These are phyloP conservation scores for Drosophila nannoptera DNA, from an alignment of 1,140 invertebrate genomes.

Conservation along the genomic window DNA sequence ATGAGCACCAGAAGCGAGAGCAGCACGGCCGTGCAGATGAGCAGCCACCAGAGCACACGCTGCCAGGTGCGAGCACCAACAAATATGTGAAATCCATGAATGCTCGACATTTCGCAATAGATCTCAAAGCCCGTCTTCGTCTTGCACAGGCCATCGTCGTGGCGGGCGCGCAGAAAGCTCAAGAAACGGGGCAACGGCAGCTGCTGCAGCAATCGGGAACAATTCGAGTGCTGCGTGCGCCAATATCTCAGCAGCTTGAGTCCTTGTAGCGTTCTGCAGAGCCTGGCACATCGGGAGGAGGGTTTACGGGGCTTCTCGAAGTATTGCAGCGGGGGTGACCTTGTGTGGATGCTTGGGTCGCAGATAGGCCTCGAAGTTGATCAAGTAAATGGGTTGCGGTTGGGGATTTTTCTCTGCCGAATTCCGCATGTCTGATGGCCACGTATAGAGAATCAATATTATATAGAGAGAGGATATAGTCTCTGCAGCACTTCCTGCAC, in stretches of 20 bases:
- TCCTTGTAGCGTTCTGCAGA: constrained; percentile 20
- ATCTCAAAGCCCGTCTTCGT: constrained; percentile 70
- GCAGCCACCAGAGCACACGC: constrained; percentile 79
- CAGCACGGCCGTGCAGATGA: constrained; percentile 77
- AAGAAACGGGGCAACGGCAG: constrained; percentile 55
- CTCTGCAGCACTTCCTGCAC: neutral
- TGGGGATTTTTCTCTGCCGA: neutral
- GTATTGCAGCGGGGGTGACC: constrained; percentile 37
- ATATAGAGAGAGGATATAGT: no score
- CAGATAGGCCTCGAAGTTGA: constrained; percentile 62
- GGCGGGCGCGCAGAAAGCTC: constrained; percentile 54
- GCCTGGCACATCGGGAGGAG: neutral
- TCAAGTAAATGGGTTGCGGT: constrained; percentile 47
- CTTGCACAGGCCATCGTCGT: constrained; percentile 68
- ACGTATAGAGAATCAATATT: no score
- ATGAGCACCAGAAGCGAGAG: constrained; percentile 76
- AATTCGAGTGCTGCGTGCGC: neutral
- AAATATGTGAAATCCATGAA: constrained; percentile 73
- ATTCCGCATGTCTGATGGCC: neutral
- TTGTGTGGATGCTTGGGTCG: constrained; percentile 38
- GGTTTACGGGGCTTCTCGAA: constrained; percentile 21
- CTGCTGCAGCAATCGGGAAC: constrained; percentile 14
- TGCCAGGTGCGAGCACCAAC: constrained; percentile 66
- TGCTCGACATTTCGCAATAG: constrained; percentile 80
- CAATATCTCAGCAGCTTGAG: constrained; percentile 41